phyloP scores from a whole-genome alignment of 1,140 invertebrate genomes.

The Zaprionus capensis region DNA sequence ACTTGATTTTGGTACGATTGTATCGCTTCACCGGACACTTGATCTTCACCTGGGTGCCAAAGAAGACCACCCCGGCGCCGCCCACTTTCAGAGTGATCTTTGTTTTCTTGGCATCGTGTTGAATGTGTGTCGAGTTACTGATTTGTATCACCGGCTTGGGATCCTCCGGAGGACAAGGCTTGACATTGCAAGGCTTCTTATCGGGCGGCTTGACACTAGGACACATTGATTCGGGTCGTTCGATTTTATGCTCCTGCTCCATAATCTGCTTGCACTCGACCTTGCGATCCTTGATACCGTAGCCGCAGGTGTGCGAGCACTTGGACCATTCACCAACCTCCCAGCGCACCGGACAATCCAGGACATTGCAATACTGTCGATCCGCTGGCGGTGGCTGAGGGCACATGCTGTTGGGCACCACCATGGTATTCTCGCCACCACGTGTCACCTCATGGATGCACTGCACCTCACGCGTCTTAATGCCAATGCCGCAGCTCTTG shows the following conservation, averaged over 20 bases:
- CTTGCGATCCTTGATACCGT: conserved; percentile 93
- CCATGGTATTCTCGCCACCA: conserved; percentile 92
- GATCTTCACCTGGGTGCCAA: conserved; percentile 94
- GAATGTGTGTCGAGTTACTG: conserved; percentile 91
- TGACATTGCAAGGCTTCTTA: conserved; percentile 92
- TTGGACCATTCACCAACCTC: conserved; percentile 92
- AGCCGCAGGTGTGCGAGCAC: conserved; percentile 95
- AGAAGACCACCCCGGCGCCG: conserved; percentile 92
- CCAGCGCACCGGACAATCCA: conserved; percentile 96
- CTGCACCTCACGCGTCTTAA: conserved; percentile 93
- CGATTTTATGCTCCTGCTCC: conserved; percentile 93
- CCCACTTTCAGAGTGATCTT: conserved; percentile 93
- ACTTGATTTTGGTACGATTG: conserved; percentile 91
- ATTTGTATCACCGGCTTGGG: conserved; percentile 88
- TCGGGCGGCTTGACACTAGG: conserved; percentile 88
- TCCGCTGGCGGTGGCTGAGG: conserved; percentile 94
- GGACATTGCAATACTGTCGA: conserved; percentile 95
- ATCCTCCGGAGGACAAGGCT: conserved; percentile 89
- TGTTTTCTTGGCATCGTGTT: conserved; percentile 90
- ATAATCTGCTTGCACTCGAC: conserved; percentile 96
- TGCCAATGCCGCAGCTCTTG: conserved; percentile 96
- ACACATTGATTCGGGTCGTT: conserved; percentile 89
- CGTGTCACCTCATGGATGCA: conserved; percentile 97
- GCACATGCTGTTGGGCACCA: conserved; percentile 95
- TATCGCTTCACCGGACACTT: conserved; percentile 94